Conservation (phyloP, 2,797 vertebrate genomes). For the Artibeus lituratus region DNA sequence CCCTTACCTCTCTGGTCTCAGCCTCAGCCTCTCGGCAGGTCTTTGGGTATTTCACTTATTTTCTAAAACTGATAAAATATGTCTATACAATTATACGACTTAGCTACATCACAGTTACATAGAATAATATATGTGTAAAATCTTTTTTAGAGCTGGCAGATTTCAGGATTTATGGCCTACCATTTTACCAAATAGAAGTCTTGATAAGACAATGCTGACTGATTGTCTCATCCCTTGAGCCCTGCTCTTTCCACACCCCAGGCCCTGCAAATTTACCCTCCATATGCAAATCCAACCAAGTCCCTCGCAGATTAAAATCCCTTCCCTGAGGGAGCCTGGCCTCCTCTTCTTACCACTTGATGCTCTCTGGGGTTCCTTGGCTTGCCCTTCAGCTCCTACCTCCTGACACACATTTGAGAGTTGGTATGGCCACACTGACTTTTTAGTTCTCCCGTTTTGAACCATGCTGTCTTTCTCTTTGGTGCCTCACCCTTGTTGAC, state of each 20-base stretch:
- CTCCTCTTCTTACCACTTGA: rapidly evolving
- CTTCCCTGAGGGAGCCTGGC: background rate
- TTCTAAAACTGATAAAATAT: background rate
- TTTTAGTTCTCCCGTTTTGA: background rate
- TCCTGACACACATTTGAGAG: background rate
- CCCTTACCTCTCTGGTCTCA: background rate
- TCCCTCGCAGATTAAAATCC: background rate
- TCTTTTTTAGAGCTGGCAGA: background rate
- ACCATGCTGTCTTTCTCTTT: background rate
- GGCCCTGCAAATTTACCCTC: background rate
- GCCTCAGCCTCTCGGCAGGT: background rate
- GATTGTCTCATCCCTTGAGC: background rate
- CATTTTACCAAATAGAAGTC: background rate
- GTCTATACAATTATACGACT: background rate
- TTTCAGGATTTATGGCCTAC: background rate
- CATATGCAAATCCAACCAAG: too few species aligned
- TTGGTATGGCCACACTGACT: background rate
- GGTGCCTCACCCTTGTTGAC: background rate
- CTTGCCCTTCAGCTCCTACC: background rate
- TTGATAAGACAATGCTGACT: too few species aligned
- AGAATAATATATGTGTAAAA: background rate
- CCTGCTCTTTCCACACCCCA: background rate
- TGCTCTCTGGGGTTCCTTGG: background rate
- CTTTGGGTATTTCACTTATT: background rate
- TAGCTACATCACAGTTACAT: background rate